Base-by-base conservation (phyloP, 2,888 invertebrate species). In the Romanomermis culicivorax region DNA sequence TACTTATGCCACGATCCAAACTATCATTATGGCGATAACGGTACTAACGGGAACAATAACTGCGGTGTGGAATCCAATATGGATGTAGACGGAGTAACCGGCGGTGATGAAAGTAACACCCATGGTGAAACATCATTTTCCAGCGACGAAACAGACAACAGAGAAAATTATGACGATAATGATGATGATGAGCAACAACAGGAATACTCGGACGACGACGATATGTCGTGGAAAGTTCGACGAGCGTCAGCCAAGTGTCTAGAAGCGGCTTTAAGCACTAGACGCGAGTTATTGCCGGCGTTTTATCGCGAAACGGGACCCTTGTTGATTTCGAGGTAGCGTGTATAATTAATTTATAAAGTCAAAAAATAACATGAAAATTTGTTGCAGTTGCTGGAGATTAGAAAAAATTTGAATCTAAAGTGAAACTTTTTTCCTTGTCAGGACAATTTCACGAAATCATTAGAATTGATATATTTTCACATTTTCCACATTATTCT, bases 161-260 rank as follows among this genome's bases (percentile, higher is more conserved):
- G n/a, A n/a, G n/a, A n/a, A n/a, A n/a, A n/a, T n/a, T n/a, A n/a
- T n/a, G n/a, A n/a, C n/a, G n/a, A n/a, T n/a, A n/a, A n/a, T n/a
- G n/a, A n/a, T n/a, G n/a, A n/a, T n/a, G n/a, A n/a, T n/a, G n/a
- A n/a, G n/a, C 85, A 63, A 24, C 64, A 61, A 61, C 87, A 89
- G 66, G 93, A 93, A 65, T 97, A 95, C 70, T 91, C 91, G 50
- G 97, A 97, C 71, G 97, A 97, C 70, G 97, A 99, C 69, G 97
- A 97, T 69, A 88, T 97, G 85, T 89, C 89, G 58, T 99, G 97
- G 95, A 75, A 75, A 60, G 74, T 75, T 2, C 77, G 97, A 42
- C 79, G 97, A 45, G 85, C 95, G 1, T 86, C 95, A 2, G 95
- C 97, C 0, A 99, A 97, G 72, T 95, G 95, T 67, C 74, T 99